Evolutionary conservation across 2,113 vertebrate genomes (phyloP), one percentile per base, ranked within the genome.

Genomic region (Mixornis gularis): DNA sequence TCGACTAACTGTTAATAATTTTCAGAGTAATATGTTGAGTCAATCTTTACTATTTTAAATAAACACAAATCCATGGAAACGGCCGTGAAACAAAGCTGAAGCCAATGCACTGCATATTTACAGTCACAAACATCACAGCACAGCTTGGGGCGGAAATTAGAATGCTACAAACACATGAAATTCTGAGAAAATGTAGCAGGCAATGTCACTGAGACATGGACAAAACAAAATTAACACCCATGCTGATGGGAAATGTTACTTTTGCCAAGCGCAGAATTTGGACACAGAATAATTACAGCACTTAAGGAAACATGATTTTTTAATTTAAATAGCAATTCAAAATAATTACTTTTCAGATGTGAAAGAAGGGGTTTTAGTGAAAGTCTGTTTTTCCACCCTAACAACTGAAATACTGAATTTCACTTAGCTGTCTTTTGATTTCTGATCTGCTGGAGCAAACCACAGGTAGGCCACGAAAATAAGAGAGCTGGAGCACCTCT

Each of bases 31-130:
- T 70, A 71, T 7, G 3, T 22, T 86, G 18, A 90, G 53, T 55
- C 72, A 76, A 58, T 65, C 56, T 66, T 77, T 41, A 73, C 19
- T 52, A 59, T 72, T 88, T 90, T 65, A 93, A 94, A 84, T 53
- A 74, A 94, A 56, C 19, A 77, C 10, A 82, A 80, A 73, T 64
- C 82, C 64, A 86, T 56, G 72, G 62, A 86, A 93, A 88, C 0
- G 0, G 43, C 29, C 18, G 52, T 6, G 10, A 79, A 95, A 68
- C 44, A 53, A 86, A 92, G 66, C 41, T 53, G 80, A 95, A 84
- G 53, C 16, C 4, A 3, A 34, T 4, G 32, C 38, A 27, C 38
- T 62, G 15, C 36, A 8, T 65, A 56, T 64, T 74, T 71, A 56
- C 17, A 43, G 79, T n/a, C 58, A 73, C 1, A 3, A 92, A 68